Conservation (phyloP, 1,140 invertebrate genomes). For the Drosophila mauritiana region DNA sequence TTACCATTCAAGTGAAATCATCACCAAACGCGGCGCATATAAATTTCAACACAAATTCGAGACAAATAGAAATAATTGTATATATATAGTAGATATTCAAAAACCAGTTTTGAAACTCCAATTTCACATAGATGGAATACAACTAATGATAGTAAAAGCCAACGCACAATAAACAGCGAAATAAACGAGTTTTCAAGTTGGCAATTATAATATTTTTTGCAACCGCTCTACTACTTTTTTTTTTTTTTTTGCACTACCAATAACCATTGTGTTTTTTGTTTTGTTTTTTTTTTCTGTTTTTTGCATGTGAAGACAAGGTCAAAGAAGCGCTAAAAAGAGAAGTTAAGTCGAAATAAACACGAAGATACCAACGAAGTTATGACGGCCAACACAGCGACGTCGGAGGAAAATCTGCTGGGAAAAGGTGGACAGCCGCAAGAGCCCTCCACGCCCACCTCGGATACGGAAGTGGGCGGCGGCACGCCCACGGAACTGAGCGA, state of each 20-base stretch:
- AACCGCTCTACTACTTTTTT: constrained; percentile 1
- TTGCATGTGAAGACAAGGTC: constrained; percentile 47
- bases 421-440: background rate
- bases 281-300: constrained; percentile 8
- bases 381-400: constrained; percentile 21
- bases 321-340: constrained; percentile 11
- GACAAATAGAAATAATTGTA: constrained; percentile 30
- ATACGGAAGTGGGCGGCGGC: background rate
- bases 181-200: constrained; percentile 34
- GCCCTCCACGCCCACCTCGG: constrained; percentile 9
- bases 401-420: constrained; percentile 22
- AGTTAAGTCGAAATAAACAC: background rate
- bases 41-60: constrained; percentile 19
- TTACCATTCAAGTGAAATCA: background rate
- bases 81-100: background rate
- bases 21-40: background rate
- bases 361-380: background rate
- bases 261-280: constrained; percentile 16
- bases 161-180: constrained; percentile 15
- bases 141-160: constrained; percentile 11
- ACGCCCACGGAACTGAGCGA: constrained; percentile 87
- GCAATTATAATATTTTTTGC: constrained; percentile 8
- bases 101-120: constrained; percentile 31
- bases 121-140: constrained; percentile 18
- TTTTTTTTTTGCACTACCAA: constrained; percentile 10